Conservation (phyloP, 2,888 invertebrate genomes). For the Polietes domitor region DNA sequence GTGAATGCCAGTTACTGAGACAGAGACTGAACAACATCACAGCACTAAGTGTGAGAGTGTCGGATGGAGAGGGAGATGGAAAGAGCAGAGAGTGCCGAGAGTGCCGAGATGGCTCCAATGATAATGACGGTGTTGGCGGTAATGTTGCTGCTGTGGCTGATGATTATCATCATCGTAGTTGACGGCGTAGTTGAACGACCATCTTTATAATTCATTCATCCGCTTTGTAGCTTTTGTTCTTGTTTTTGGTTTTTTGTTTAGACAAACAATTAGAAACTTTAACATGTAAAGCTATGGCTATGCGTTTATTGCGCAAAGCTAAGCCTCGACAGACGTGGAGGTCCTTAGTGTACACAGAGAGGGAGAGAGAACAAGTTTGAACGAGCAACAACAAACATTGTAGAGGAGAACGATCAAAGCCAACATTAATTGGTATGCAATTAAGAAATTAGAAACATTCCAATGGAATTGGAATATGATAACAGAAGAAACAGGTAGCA, state of each 20-base stretch:
- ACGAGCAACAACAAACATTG: too few species aligned
- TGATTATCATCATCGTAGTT: not conserved
- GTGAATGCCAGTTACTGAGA: not conserved
- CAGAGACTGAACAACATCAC: not conserved
- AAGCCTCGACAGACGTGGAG: not conserved
- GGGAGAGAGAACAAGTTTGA: too few species aligned
- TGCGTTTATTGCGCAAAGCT: not conserved
- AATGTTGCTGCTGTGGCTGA: not conserved
- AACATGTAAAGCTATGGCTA: not conserved
- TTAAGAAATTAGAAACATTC: too few species aligned
- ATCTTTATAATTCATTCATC: not conserved
- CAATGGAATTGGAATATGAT: too few species aligned
- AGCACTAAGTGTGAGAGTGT: conserved; percentile 37
- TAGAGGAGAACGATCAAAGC: too few species aligned
- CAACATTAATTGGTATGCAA: too few species aligned
- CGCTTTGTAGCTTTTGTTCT: not conserved
- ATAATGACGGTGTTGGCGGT: not conserved
- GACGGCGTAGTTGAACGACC: conserved; percentile 22
- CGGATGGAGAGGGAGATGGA: too few species aligned
- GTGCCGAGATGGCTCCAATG: not conserved
- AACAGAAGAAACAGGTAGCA: too few species aligned
- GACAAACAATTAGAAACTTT: not conserved
- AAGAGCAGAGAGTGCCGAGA: not conserved
- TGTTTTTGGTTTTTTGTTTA: conserved; percentile 2
- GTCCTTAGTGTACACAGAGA: too few species aligned